phyloP scores from a whole-genome alignment of 2,113 vertebrate species.

The Dolichallabes microphthalmus region DNA sequence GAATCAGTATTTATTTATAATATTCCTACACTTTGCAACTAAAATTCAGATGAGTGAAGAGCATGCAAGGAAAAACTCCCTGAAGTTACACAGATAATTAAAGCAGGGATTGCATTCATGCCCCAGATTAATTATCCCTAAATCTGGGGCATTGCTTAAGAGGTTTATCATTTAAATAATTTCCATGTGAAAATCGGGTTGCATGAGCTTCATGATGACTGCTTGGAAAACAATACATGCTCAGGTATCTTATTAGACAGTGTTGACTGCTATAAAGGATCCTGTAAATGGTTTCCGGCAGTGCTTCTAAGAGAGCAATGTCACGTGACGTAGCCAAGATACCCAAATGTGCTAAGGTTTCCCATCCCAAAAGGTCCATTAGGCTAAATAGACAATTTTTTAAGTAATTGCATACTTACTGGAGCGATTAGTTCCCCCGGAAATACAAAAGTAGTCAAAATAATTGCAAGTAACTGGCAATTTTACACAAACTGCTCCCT shows the following conservation, averaged over 20 bases:
- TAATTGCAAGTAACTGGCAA: conserved; percentile 6
- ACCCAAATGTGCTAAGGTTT: background rate
- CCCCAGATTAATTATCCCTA: background rate
- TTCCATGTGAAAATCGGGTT: background rate
- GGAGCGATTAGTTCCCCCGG: background rate
- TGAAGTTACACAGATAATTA: conserved; percentile 13
- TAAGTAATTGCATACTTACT: background rate
- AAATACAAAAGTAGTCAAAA: conserved; percentile 4
- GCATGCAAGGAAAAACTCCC: background rate
- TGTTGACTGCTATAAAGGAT: background rate
- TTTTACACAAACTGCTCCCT: background rate
- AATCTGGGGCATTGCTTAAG: background rate
- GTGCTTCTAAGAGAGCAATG: too few relatives aligned
- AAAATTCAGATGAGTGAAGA: background rate
- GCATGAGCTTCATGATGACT: background rate
- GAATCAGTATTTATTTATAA: too few relatives aligned
- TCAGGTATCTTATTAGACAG: background rate
- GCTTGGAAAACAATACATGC: background rate
- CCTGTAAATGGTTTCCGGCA: background rate
- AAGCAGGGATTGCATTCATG: background rate
- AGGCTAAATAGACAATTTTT: conserved; percentile 6
- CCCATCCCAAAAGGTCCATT: background rate
- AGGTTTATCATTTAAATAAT: background rate
- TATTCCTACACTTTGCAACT: background rate
- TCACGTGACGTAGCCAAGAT: background rate